A percentile compares a stretch with the other conserved stretches of the same genome.
Evolutionary conservation across 2,113 vertebrate species (phyloP).

Genomic region (Perca flavescens): DNA sequence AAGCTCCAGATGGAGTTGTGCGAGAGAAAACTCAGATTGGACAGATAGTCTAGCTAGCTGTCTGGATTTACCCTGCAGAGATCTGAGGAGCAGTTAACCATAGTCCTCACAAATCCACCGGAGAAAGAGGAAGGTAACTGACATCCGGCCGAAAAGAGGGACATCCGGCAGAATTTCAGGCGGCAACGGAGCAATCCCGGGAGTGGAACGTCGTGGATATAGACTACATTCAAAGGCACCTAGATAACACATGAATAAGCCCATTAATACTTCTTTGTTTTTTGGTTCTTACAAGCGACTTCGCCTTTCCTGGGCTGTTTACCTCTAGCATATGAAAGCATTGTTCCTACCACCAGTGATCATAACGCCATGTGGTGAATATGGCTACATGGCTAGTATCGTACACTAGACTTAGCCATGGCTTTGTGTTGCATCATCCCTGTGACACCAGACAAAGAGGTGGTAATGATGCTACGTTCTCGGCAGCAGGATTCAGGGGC

Average conservation of each 20-base stretch:
- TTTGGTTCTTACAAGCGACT: not conserved
- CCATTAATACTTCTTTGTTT: not conserved
- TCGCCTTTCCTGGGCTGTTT: not conserved
- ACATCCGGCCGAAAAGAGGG: no score
- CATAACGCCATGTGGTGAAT: not conserved
- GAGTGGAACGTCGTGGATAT: not conserved
- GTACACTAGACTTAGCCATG: not conserved
- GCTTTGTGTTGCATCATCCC: slow-evolving; percentile 34
- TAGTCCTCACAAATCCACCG: no score
- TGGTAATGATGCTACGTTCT: slow-evolving; percentile 11
- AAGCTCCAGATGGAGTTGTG: no score
- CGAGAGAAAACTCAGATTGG: no score
- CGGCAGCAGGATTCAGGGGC: slow-evolving; percentile 11
- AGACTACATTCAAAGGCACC: not conserved
- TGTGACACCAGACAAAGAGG: slow-evolving; percentile 23
- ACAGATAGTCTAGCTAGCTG: no score
- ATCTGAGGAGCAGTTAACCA: no score
- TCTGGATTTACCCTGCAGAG: no score
- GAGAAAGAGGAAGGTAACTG: no score
- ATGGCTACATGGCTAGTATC: not conserved
- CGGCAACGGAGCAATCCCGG: no score
- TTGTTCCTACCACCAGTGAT: not conserved
- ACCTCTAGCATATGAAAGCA: not conserved
- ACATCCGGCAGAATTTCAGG: no score
- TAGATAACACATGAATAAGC: not conserved